These are phyloP conservation scores for Alosa alosa DNA, from an alignment of 2,113 vertebrate genomes.

Conservation along the genomic window DNA sequence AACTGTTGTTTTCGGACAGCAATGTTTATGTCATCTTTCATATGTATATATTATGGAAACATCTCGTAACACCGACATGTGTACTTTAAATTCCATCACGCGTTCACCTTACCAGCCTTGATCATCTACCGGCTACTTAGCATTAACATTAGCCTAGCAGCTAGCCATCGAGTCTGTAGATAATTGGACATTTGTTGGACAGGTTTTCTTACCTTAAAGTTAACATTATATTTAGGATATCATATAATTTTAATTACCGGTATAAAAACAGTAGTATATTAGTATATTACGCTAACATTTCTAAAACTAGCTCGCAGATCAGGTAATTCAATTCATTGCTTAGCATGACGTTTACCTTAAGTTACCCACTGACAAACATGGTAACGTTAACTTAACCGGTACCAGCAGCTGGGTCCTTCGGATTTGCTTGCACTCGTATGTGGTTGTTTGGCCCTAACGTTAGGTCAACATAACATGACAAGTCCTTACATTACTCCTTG, in stretches of 20 bases:
- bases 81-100: background rate
- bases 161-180: background rate
- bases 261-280: background rate
- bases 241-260: background rate
- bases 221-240: background rate
- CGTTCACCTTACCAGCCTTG: background rate
- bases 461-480: background rate
- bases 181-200: background rate
- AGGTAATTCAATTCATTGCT: constrained; percentile 12
- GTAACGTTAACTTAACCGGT: background rate
- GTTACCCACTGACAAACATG: background rate
- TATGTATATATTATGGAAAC: background rate
- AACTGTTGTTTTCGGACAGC: background rate
- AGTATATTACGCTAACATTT: background rate
- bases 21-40: background rate
- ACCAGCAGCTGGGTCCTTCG: background rate
- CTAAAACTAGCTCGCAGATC: background rate
- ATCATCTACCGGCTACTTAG: background rate
- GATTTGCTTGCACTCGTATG: background rate
- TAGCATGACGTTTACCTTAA: background rate
- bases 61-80: background rate
- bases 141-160: background rate
- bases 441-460: background rate
- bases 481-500: background rate
- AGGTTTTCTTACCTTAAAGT: background rate